Conservation (phyloP, 2,797 vertebrate genomes). For the Malacoraja senta region DNA sequence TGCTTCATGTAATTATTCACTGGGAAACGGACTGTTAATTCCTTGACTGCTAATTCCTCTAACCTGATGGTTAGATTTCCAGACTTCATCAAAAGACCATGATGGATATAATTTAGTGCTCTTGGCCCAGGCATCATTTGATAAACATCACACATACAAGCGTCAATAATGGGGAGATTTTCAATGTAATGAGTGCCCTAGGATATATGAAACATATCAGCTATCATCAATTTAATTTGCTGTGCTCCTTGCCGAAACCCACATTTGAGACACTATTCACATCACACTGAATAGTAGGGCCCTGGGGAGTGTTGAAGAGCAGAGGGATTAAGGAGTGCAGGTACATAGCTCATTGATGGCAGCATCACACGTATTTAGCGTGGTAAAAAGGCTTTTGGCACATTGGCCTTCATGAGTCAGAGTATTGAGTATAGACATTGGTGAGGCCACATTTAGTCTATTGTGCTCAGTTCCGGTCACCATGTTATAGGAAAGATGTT, state of each 20-base stretch:
- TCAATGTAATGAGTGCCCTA: neutral
- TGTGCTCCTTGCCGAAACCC: neutral
- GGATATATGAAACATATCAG: neutral
- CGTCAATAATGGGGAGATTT: neutral
- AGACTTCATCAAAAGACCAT: neutral
- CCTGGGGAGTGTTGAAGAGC: too few relatives aligned
- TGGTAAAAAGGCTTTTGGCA: too few relatives aligned
- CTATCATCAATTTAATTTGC: neutral
- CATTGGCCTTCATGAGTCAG: too few relatives aligned
- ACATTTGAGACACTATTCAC: neutral
- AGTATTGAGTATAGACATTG: too few relatives aligned
- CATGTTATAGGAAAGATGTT: too few relatives aligned
- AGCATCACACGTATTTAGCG: too few relatives aligned
- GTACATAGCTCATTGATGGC: too few relatives aligned
- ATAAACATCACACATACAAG: neutral
- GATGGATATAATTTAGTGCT: neutral
- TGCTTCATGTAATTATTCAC: neutral
- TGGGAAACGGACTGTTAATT: neutral
- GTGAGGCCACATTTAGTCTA: too few relatives aligned
- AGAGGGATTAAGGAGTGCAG: too few relatives aligned
- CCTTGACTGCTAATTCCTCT: neutral
- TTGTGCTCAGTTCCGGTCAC: too few relatives aligned
- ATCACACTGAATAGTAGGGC: too few relatives aligned
- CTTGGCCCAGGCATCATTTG: neutral
- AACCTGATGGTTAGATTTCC: neutral